Percentiles rank a stretch among this genome's conserved stretches.
Conservation (phyloP, 1,140 invertebrate species). For the Drosophila nasuta region DNA sequence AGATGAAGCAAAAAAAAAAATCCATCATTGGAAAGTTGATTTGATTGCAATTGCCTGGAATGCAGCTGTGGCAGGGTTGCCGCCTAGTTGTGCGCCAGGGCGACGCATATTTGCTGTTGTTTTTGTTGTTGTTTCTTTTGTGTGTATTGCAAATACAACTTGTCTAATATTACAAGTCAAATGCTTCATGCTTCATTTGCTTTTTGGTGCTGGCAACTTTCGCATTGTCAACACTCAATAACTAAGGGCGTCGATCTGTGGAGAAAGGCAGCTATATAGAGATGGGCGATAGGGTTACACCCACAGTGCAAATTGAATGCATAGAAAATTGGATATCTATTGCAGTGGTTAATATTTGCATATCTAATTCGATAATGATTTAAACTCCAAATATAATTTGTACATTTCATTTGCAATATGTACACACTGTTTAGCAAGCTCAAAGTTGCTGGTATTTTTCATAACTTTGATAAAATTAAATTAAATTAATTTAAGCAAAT, state of each 20-base stretch:
- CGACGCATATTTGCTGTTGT: slow-evolving; percentile 51
- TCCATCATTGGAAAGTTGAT: slow-evolving; percentile 78
- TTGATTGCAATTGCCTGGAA: slow-evolving; percentile 72
- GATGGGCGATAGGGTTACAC: slow-evolving; percentile 19
- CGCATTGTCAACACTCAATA: slow-evolving; percentile 21
- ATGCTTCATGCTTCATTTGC: slow-evolving; percentile 69
- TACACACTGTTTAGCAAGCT: too few relatives aligned
- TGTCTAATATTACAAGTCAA: slow-evolving; percentile 64
- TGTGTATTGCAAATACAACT: slow-evolving; percentile 30
- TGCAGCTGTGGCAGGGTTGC: slow-evolving; percentile 61
- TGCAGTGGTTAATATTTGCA: background rate
- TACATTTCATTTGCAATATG: too few relatives aligned
- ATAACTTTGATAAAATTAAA: too few relatives aligned
- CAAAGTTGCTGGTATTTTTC: too few relatives aligned
- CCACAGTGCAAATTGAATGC: slow-evolving; percentile 9
- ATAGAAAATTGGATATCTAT: background rate
- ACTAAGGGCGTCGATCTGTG: slow-evolving; percentile 28
- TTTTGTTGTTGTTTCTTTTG: slow-evolving; percentile 3
- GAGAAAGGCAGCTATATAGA: slow-evolving; percentile 29
- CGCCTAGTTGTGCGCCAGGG: slow-evolving; percentile 69
- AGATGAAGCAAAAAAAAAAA: slow-evolving; percentile 64
- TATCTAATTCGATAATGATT: background rate
- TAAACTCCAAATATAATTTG: too few relatives aligned
- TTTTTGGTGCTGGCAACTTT: slow-evolving; percentile 44
- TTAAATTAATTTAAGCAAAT: too few relatives aligned